Conservation (phyloP, 2,113 vertebrate genomes). For the Callithrix jacchus region DNA sequence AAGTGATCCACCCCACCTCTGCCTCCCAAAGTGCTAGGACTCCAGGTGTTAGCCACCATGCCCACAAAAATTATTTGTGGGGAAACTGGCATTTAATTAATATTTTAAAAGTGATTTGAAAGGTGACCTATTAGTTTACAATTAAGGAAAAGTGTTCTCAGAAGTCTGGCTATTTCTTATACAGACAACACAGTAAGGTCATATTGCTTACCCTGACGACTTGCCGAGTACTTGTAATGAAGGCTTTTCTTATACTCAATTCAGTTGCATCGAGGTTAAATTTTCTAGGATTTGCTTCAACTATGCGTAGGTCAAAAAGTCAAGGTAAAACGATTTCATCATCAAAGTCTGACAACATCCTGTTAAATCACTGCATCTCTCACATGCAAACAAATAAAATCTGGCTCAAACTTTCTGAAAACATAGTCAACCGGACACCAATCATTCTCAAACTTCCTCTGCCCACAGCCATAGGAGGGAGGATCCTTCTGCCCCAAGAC, state of each 20-base stretch:
- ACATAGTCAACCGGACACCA: not conserved
- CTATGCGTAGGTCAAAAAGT: conserved; percentile 89
- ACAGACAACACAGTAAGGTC: not conserved
- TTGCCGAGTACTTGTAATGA: conserved; percentile 93
- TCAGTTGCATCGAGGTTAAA: conserved; percentile 95
- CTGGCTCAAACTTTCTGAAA: not conserved
- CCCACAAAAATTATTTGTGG: not conserved
- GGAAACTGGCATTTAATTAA: conserved; percentile 18
- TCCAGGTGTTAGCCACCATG: too few species aligned
- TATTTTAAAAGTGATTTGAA: not conserved
- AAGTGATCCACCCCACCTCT: too few species aligned
- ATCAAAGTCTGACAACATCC: not conserved
- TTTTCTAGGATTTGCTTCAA: conserved; percentile 98
- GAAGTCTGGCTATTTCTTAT: not conserved
- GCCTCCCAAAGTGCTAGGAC: too few species aligned
- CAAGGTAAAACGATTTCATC: conserved; percentile 75
- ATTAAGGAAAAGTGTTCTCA: not conserved
- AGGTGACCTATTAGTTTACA: not conserved
- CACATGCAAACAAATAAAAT: not conserved
- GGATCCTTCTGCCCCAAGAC: not conserved
- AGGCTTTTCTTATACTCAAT: conserved; percentile 93
- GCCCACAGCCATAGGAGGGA: not conserved
- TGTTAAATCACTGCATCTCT: not conserved
- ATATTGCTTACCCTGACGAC: conserved; percentile 90
- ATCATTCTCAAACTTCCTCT: not conserved